Conservation (phyloP, 2,888 invertebrate genomes). For the Sphecodes monilicornis region DNA sequence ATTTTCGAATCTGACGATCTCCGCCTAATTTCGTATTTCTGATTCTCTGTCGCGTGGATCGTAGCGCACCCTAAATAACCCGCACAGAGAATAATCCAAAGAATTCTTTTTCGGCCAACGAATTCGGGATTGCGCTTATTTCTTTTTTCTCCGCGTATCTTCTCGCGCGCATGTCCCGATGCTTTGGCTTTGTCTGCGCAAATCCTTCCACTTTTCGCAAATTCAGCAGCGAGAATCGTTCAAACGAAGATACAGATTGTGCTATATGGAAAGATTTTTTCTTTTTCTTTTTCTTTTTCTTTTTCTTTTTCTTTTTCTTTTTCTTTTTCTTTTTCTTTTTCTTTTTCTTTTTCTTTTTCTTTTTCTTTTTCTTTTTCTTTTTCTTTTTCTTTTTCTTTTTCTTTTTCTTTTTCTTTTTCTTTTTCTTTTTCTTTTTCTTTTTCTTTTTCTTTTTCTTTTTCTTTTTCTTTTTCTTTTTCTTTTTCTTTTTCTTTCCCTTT, state of each 20-base stretch:
- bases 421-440: neutral
- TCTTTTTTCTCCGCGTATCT: slow-evolving; percentile 19
- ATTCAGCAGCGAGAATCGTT: slow-evolving; percentile 16
- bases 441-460: neutral
- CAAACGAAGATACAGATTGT: neutral
- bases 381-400: neutral
- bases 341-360: neutral
- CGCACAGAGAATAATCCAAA: neutral
- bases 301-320: no score
- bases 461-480: neutral
- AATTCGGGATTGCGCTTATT: neutral
- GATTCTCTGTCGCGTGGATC: neutral
- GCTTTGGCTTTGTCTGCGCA: slow-evolving; percentile 19
- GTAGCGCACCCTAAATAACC: neutral
- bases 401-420: no score
- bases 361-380: no score
- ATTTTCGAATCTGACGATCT: neutral
- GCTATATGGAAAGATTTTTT: neutral
- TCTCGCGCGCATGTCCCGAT: slow-evolving; percentile 19
- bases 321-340: neutral
- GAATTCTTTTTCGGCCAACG: neutral
- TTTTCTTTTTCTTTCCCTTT: neutral
- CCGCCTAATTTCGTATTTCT: neutral
- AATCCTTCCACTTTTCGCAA: slow-evolving; percentile 8
- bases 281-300: neutral